Base-by-base conservation (phyloP, 2,888 invertebrate species). In the Chrysomela aeneicollis region DNA sequence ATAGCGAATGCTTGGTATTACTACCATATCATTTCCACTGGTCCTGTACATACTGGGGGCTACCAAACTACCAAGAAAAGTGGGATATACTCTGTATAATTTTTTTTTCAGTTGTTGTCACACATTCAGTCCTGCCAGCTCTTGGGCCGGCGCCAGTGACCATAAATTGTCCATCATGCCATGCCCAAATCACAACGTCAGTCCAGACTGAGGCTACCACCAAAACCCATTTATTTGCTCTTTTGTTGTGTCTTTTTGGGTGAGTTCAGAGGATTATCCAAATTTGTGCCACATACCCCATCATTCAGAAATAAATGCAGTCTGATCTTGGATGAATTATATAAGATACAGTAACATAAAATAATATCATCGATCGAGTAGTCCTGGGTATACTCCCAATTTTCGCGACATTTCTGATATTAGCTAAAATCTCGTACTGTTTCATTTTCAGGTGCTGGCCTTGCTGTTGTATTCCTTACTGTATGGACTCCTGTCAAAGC, bases 181-280 rank as follows among this genome's bases (percentile, higher is more conserved):
- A 80, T 9, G 79, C 79, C 4, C 77, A 75, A 47, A 81, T 86
- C 58, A 76, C 78, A 0, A 84, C 86, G 0, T 69, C 77, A 22
- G 77, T 85, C 3, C 79, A 81, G 65, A 78, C 79, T 1, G 81
- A 83, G 71, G 72, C 84, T 1, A 82, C 81, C 42, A 79, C 81
- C 1, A 85, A 84, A 75, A 85, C 86, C 0, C 86, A 86, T 72
- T 63, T 85, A 10, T 82, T 84, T 57, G 85, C 85, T 1, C 66
- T 85, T n/a, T 54, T 84, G 1, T 74, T 85, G 6, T 86, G 84
- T 63, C 21, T 84, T 15, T 73, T 84, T 52, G 83, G 82, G 85
- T 85, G 78, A 78, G 79, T 75, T 26, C 26, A 5, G 26, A 26
- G 26, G n/a, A n/a, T n/a, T n/a, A n/a, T n/a, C n/a, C n/a, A n/a